Evolutionary conservation across 2,797 vertebrate species (phyloP).

Genomic region (Orientallactaga sibirica): DNA sequence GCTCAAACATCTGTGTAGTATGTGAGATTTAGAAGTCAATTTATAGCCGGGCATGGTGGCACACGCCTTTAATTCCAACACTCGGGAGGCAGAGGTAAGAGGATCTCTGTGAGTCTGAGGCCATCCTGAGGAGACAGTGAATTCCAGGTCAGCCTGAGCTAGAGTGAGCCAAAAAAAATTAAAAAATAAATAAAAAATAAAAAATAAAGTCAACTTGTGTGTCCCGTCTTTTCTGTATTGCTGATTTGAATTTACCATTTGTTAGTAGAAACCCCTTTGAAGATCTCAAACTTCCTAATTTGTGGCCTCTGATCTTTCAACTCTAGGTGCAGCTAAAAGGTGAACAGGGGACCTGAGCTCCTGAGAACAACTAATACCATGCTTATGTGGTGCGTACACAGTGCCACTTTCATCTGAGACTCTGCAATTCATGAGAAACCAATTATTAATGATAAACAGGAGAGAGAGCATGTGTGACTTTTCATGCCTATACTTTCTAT

Average conservation of each 20-base stretch:
- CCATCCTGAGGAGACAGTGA: no score
- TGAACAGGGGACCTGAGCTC: neutral
- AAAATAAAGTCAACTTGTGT: neutral
- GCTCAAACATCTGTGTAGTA: neutral
- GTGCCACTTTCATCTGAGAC: constrained; percentile 36
- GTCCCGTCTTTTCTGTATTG: constrained; percentile 47
- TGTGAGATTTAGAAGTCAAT: constrained; percentile 32
- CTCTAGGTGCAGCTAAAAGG: constrained; percentile 42
- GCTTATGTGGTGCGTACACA: neutral
- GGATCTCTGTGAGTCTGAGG: no score
- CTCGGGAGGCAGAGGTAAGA: no score
- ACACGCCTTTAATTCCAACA: no score
- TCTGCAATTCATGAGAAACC: constrained; percentile 48
- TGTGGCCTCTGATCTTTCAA: constrained; percentile 65
- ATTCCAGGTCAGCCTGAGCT: no score
- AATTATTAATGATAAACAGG: constrained; percentile 55
- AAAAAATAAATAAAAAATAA: no score
- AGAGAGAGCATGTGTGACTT: neutral
- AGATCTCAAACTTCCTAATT: constrained; percentile 26
- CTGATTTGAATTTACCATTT: constrained; percentile 22
- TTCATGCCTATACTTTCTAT: neutral
- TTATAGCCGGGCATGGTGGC: no score
- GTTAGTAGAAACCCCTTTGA: constrained; percentile 36
- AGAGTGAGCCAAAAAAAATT: no score
- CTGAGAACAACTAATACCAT: constrained; percentile 50